Evolutionary conservation across 1,140 invertebrate genomes (phyloP).

Genomic region (Diploscapter pachys): DNA sequence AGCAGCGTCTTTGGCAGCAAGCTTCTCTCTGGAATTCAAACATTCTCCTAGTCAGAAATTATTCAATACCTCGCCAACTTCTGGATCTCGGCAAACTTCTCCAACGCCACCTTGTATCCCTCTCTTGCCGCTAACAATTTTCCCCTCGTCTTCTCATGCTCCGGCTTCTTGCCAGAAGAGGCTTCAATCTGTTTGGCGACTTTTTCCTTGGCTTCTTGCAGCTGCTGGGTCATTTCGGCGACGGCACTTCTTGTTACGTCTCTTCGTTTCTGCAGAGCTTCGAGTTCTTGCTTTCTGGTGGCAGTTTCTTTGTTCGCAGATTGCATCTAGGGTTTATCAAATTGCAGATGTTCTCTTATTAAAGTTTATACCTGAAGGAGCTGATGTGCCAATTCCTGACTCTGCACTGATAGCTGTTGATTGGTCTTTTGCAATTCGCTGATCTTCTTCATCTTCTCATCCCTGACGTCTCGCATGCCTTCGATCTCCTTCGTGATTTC

Average conservation of each 20-base stretch:
- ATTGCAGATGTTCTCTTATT: constrained; percentile 20
- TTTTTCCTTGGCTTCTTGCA: constrained; percentile 5
- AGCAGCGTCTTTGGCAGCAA: too few species aligned
- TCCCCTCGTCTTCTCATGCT: not conserved
- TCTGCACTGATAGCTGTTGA: constrained; percentile 43
- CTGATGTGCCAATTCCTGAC: not conserved
- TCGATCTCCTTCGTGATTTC: constrained; percentile 91
- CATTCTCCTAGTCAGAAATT: not conserved
- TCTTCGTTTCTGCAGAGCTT: constrained; percentile 2
- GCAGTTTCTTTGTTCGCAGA: constrained; percentile 25
- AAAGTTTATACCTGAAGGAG: not conserved
- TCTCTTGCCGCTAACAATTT: constrained; percentile 11
- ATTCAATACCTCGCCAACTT: constrained; percentile 14
- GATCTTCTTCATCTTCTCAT: constrained; percentile 83
- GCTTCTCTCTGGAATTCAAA: not conserved
- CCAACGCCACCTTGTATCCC: constrained; percentile 10
- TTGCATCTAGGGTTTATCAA: constrained; percentile 1
- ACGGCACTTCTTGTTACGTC: constrained; percentile 1
- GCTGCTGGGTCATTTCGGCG: constrained; percentile 1
- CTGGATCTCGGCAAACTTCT: constrained; percentile 12
- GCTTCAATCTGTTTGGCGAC: not conserved
- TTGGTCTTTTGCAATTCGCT: constrained; percentile 72
- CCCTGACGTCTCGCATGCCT: constrained; percentile 79
- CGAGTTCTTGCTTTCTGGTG: constrained; percentile 8
- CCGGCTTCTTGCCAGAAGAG: not conserved